These are phyloP conservation scores for Saimiri boliviensis DNA, from an alignment of 2,113 vertebrate genomes.

Conservation along the genomic window DNA sequence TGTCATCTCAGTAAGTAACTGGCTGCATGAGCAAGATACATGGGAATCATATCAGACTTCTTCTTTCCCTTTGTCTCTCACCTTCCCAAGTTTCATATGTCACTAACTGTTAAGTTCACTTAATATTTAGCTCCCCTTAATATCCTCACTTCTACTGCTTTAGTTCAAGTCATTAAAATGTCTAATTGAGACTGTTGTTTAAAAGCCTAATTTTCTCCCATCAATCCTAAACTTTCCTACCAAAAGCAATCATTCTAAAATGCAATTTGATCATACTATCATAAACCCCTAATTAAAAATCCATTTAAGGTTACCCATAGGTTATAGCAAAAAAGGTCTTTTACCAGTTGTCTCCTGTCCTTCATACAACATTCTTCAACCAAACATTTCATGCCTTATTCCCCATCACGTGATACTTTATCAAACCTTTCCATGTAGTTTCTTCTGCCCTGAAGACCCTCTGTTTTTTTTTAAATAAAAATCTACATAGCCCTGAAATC, in stretches of 20 bases:
- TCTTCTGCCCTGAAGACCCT: not conserved
- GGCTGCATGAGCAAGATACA: not conserved
- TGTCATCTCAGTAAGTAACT: not conserved
- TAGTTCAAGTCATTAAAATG: not conserved
- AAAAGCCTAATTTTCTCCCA: not conserved
- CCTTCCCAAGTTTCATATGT: not conserved
- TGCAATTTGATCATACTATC: not conserved
- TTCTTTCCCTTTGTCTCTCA: not conserved
- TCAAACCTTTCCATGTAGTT: not conserved
- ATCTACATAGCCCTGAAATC: not conserved
- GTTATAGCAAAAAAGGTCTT: constrained; percentile 30
- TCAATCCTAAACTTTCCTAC: not conserved
- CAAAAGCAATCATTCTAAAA: constrained; percentile 15
- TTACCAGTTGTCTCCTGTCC: not conserved
- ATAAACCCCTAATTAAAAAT: constrained; percentile 38
- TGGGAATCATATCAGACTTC: not conserved
- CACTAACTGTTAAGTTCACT: constrained; percentile 13
- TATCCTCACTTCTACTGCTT: not conserved
- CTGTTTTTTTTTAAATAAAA: not conserved
- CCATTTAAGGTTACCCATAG: not conserved
- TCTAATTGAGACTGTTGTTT: not conserved
- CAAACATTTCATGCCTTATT: not conserved
- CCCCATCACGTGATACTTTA: not conserved
- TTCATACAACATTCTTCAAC: not conserved
- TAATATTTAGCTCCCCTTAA: constrained; percentile 4